Conservation (phyloP, 2,113 vertebrate species). For the Petrocephalus zakoni region DNA sequence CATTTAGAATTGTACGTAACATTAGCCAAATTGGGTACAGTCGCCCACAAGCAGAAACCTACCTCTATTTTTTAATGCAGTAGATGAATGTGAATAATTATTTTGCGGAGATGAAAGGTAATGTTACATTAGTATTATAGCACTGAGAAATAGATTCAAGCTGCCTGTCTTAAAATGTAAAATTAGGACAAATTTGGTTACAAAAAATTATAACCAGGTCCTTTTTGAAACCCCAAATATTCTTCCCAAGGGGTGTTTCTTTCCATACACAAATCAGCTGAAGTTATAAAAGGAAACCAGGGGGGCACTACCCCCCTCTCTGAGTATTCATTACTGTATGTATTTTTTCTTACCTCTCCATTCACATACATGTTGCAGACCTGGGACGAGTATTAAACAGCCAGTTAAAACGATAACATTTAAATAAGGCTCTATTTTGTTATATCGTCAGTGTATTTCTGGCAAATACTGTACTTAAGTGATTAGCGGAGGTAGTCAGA, state of each 20-base stretch:
- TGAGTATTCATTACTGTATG: background rate
- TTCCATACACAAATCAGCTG: background rate
- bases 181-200: background rate
- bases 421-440: background rate
- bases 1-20: background rate
- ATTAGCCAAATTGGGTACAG: background rate
- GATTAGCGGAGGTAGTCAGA: background rate
- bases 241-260: background rate
- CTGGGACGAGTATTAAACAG: constrained; percentile 48
- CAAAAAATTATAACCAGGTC: background rate
- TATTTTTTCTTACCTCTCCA: background rate
- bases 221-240: background rate
- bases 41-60: background rate
- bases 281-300: constrained; percentile 8
- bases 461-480: background rate
- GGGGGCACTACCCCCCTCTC: background rate
- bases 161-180: background rate
- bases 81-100: background rate
- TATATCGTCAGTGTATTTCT: background rate
- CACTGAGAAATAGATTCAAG: background rate
- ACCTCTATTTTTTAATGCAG: background rate
- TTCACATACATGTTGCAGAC: constrained; percentile 25
- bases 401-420: constrained; percentile 15
- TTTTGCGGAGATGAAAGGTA: background rate
- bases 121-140: background rate